These are phyloP conservation scores for Caerostris darwini DNA, from an alignment of 1,140 invertebrate species.

Conservation along the genomic window DNA sequence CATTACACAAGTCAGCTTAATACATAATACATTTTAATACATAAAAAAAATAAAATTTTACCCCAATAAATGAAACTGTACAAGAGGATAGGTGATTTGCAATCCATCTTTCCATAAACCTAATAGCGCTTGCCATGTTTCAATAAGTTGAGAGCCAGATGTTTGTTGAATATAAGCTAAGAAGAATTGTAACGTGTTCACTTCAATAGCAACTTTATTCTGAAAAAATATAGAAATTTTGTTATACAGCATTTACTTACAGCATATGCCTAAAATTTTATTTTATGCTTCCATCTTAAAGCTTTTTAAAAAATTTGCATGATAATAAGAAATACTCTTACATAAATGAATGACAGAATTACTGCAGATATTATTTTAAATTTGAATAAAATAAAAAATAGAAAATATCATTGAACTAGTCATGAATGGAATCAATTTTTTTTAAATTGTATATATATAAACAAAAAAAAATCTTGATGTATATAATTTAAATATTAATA, in stretches of 20 bases:
- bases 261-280: no score
- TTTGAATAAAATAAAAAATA: no score
- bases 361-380: no score
- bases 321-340: no score
- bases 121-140: slow-evolving; percentile 90
- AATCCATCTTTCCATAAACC: slow-evolving; percentile 90
- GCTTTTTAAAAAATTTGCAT: no score
- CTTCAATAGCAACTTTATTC: slow-evolving; percentile 84
- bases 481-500: no score
- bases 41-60: slow-evolving; percentile 77
- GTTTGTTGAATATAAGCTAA: slow-evolving; percentile 87
- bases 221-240: slow-evolving; percentile 50
- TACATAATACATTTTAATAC: neutral
- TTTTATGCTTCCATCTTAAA: no score
- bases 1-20: neutral
- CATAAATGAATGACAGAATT: no score
- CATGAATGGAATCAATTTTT: no score
- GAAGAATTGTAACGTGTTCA: slow-evolving; percentile 86
- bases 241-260: neutral
- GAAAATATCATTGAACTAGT: no score
- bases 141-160: slow-evolving; percentile 87
- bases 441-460: no score
- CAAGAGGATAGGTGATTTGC: slow-evolving; percentile 86
- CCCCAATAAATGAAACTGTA: slow-evolving; percentile 91
- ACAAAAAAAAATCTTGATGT: no score